phyloP scores from a whole-genome alignment of 2,113 vertebrate species.

The Dissostichus mawsoni region DNA sequence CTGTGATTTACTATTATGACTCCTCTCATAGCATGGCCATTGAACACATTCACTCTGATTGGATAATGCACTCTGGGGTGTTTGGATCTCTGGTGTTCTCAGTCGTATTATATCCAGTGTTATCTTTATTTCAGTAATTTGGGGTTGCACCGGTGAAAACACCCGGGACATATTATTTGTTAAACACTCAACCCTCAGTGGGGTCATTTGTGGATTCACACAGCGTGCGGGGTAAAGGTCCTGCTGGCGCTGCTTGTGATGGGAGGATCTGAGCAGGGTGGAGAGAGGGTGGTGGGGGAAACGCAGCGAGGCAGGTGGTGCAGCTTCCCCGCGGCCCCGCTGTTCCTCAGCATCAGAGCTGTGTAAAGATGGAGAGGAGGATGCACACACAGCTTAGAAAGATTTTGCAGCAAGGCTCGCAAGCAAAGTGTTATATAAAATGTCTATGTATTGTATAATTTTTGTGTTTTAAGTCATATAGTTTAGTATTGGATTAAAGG shows the following conservation, averaged over 20 bases:
- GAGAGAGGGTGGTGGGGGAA: not conserved
- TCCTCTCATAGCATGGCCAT: not conserved
- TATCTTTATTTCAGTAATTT: not conserved
- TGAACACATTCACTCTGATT: not conserved
- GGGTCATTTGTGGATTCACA: constrained; percentile 30
- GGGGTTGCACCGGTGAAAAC: not conserved
- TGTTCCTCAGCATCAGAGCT: constrained; percentile 13
- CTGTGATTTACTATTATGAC: not conserved
- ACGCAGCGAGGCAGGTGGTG: constrained; percentile 13
- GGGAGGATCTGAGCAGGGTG: not conserved
- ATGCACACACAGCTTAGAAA: not conserved
- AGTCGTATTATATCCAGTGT: not conserved
- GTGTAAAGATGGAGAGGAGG: not conserved
- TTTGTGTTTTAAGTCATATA: not conserved
- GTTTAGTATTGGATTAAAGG: not conserved
- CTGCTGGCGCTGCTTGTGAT: not conserved
- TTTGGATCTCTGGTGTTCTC: not conserved
- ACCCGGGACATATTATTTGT: not conserved
- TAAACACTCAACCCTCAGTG: not conserved
- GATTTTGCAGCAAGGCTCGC: not conserved
- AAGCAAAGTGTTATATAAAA: not conserved
- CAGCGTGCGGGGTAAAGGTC: constrained; percentile 23
- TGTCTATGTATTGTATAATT: not conserved
- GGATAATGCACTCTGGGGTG: not conserved
- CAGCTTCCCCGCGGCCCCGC: constrained; percentile 9